Base-by-base conservation (phyloP, 2,113 vertebrate species). In the Acanthisitta chloris region DNA sequence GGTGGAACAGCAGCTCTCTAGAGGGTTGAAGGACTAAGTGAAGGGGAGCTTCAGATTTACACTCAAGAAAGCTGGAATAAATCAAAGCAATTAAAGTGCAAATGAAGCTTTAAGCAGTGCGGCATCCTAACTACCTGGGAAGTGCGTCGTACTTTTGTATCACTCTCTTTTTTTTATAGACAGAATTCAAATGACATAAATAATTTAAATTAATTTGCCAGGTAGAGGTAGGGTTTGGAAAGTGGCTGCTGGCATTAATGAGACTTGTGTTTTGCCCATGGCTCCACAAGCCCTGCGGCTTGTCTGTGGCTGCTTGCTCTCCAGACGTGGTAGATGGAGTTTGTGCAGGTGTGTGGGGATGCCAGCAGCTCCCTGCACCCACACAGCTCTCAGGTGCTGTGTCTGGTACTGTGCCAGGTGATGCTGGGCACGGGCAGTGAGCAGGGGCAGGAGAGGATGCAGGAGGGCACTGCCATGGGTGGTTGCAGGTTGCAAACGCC, bases 71-170 rank as follows among this genome's bases (percentile, higher is more conserved):
- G 54, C 64, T 34, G 86, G 64, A 90, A 95, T 96, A 96, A 92
- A 96, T 95, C 94, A 93, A 78, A 86, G 67, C 88, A 92, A 96
- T 96, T 96, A 95, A 95, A 88, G 90, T 90, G 92, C 88, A 96
- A 96, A 95, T 94, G 85, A 93, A 95, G 85, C 88, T 94, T 83
- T 83, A 94, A 92, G 93, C 81, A 76, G 25, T 57, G 57, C 3
- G 2, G 86, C 92, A 73, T 58, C 92, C 71, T 93, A 88, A 91
- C 84, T 90, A 88, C 81, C 90, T 77, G 82, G 87, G 90, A 91
- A 91, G 64, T 3, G 0, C 2, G 3, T 58, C 88, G 74, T 70
- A 20, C 82, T 59, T 86, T 15, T 71, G 76, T 61, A 72, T 93
- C 2, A 1, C 55, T 86, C 18, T 0, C 55, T 70, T 84, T 91